Conservation (phyloP, 2,797 vertebrate species). For the Coregonus sp. region DNA sequence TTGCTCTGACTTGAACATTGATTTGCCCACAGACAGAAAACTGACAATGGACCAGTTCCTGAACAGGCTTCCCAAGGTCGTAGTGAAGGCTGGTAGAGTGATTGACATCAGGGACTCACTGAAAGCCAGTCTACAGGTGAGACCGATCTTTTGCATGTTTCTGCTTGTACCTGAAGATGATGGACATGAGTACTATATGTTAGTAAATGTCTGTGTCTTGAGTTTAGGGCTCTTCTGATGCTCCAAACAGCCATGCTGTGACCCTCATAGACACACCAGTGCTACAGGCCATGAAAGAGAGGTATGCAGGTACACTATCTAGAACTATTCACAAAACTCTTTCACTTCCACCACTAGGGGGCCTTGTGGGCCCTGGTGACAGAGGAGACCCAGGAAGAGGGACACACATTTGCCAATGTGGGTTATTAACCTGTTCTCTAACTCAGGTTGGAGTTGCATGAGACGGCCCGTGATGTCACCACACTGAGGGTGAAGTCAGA, state of each 20-base stretch:
- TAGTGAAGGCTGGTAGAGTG: constrained; percentile 72
- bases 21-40: constrained; percentile 63
- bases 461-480: constrained; percentile 37
- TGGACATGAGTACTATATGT: not conserved
- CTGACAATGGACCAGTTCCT: constrained; percentile 75
- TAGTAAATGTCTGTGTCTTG: not conserved
- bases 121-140: constrained; percentile 78
- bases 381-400: not conserved
- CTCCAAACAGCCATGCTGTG: constrained; percentile 41
- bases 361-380: not conserved
- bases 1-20: not conserved
- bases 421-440: not conserved
- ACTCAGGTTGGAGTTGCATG: constrained; percentile 43
- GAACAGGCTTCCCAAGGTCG: constrained; percentile 70
- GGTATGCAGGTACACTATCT: constrained; percentile 54
- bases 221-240: constrained; percentile 55
- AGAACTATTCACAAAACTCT: too few relatives aligned
- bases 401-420: not conserved
- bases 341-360: not conserved
- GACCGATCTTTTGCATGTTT: not conserved
- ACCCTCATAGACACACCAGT: constrained; percentile 76
- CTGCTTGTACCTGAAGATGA: not conserved
- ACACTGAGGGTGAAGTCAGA: constrained; percentile 86
- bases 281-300: constrained; percentile 56
- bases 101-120: constrained; percentile 70